These are phyloP conservation scores for Apeira syringaria DNA, from an alignment of 2,888 invertebrate genomes.

Conservation along the genomic window DNA sequence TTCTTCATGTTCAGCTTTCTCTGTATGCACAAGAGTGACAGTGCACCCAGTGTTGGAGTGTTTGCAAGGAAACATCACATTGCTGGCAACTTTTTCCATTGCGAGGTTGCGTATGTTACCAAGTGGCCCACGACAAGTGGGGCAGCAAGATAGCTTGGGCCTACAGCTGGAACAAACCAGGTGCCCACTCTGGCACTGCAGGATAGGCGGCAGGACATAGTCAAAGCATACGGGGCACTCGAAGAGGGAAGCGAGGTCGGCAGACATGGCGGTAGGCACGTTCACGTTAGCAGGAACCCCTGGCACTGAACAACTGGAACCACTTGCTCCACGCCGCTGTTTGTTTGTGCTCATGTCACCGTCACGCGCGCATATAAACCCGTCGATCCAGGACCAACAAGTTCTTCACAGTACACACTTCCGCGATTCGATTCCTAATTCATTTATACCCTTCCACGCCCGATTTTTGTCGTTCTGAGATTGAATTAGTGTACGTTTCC, in stretches of 20 bases:
- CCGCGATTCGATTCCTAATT: slow-evolving; percentile 41
- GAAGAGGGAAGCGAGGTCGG: slow-evolving; percentile 95
- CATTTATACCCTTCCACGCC: slow-evolving; percentile 76
- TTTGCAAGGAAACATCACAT: slow-evolving; percentile 99
- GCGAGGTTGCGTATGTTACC: slow-evolving; percentile 99
- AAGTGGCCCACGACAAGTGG: slow-evolving; percentile 98
- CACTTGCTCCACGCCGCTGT: slow-evolving; percentile 80
- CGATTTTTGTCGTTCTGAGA: slow-evolving; percentile 66
- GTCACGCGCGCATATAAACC: slow-evolving; percentile 72
- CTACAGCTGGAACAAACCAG: slow-evolving; percentile 98
- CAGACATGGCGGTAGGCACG: slow-evolving; percentile 88
- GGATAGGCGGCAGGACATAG: slow-evolving; percentile 98
- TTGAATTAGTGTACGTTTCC: slow-evolving; percentile 66
- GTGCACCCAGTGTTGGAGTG: slow-evolving; percentile 98
- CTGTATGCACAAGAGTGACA: slow-evolving; percentile 96
- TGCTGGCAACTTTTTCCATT: slow-evolving; percentile 99
- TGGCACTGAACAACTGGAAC: slow-evolving; percentile 80
- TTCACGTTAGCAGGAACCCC: slow-evolving; percentile 81
- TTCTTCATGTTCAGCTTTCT: slow-evolving; percentile 99
- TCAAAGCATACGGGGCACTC: slow-evolving; percentile 99
- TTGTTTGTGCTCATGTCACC: slow-evolving; percentile 83
- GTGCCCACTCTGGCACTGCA: slow-evolving; percentile 99
- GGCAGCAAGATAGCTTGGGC: slow-evolving; percentile 98
- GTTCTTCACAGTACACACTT: slow-evolving; percentile 37
- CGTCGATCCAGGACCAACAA: slow-evolving; percentile 62